Evolutionary conservation across 2,888 invertebrate species (phyloP), one percentile per base, ranked within the genome.

Genomic region (Encarsia formosa): DNA sequence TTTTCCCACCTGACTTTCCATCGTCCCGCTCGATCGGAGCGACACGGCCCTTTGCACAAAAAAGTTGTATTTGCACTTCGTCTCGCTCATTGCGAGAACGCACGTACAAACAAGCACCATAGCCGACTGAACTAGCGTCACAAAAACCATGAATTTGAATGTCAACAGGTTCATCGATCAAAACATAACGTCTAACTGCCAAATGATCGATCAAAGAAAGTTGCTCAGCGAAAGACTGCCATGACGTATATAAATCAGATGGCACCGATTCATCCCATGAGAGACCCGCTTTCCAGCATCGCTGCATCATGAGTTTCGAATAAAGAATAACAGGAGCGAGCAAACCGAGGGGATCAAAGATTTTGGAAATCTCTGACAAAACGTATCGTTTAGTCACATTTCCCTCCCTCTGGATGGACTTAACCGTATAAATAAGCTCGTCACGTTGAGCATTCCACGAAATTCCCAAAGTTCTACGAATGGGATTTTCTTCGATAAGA

Each of bases 201-300:
- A 58, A 9, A 1, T 46, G 46, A 20, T 57, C 54, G 9, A 60
- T 42, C 11, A 26, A 35, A 1, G 34, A 5, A 5, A 59, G 52
- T 16, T 57, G 49, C 4, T 34, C 16, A n/a, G 32, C 41, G 29
- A 41, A 58, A 11, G 53, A 31, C 8, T 16, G 13, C 58, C 57
- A 60, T 1, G 5, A 29, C 1, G 13, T 13, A 29, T 49, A 52
- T 4, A 64, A 20, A 5, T 57, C 41, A 1, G 5, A n/a, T 2
- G 64, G 63, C 5, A 65, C 20, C 1, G 24, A 20, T 16, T 63
- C 60, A 43, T 68, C 67, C 65, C 67, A 67, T 2, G 41, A 52
- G 9, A 61, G n/a, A 26, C 63, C 56, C n/a, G 38, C 8, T 42
- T 56, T 43, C 64, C 42, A 42, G 6, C 29, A 31, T 13, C 20